Percentiles rank a stretch among this genome's conserved stretches.
Evolutionary conservation across 2,888 invertebrate genomes (phyloP).

Genomic region (Zonitis immaculata): DNA sequence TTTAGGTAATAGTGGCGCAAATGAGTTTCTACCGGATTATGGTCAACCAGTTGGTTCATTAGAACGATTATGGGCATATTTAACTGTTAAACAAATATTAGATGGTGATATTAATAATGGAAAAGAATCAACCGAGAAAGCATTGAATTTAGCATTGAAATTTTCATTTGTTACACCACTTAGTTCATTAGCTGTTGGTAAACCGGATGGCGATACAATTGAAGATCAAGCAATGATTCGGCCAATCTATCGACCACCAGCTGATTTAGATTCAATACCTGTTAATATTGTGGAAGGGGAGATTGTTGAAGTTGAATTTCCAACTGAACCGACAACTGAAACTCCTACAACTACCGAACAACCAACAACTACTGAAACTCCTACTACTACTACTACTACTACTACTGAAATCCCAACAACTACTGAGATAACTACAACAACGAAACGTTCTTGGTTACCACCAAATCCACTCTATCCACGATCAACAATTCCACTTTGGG

Average conservation of each 20-base stretch:
- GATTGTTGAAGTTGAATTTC: background rate
- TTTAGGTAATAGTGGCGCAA: background rate
- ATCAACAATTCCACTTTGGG: slow-evolving; percentile 3
- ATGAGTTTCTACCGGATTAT: background rate
- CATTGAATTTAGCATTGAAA: slow-evolving; percentile 55
- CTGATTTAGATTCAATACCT: background rate
- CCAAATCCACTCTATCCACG: background rate
- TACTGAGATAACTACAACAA: background rate
- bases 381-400: background rate
- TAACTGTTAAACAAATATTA: slow-evolving; percentile 58
- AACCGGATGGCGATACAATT: slow-evolving; percentile 49
- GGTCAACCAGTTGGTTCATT: slow-evolving; percentile 31
- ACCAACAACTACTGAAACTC: background rate
- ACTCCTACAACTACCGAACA: background rate
- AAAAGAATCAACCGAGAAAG: slow-evolving; percentile 50
- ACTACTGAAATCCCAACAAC: background rate
- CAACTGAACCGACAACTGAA: background rate
- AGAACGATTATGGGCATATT: slow-evolving; percentile 56
- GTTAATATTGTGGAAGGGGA: background rate
- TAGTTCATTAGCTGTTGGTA: slow-evolving; percentile 64
- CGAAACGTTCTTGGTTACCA: background rate
- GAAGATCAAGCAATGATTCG: background rate
- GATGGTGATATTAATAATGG: slow-evolving; percentile 36
- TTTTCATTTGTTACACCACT: slow-evolving; percentile 62
- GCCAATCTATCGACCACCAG: background rate